Conservation (phyloP, 2,888 invertebrate species). For the Hirtodrosophila trivittata region DNA sequence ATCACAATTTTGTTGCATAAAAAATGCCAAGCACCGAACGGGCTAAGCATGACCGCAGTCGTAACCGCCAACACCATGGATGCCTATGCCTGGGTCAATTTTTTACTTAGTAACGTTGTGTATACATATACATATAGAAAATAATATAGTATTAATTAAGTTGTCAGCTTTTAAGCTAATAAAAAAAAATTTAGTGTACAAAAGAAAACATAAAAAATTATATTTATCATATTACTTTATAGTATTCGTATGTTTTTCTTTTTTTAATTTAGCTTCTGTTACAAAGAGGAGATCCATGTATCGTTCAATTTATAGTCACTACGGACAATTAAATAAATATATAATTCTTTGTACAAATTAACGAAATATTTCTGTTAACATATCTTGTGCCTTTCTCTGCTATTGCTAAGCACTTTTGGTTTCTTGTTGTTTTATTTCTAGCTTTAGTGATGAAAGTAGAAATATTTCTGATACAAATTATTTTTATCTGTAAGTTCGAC, state of each 20-base stretch:
- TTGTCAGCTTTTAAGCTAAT: conserved; percentile 46
- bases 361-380: not conserved
- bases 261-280: conserved; percentile 29
- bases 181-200: conserved; percentile 43
- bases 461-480: too few relatives aligned
- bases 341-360: conserved; percentile 13
- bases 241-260: conserved; percentile 17
- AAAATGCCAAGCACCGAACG: too few relatives aligned
- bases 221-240: conserved; percentile 11
- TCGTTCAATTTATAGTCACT: conserved; percentile 26
- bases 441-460: too few relatives aligned
- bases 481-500: too few relatives aligned
- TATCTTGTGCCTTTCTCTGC: not conserved
- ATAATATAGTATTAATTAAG: conserved; percentile 63
- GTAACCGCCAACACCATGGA: too few relatives aligned
- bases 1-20: conserved; percentile 82
- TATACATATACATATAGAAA: conserved; percentile 70
- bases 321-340: conserved; percentile 36
- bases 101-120: conserved; percentile 69
- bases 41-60: too few relatives aligned
- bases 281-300: conserved; percentile 60
- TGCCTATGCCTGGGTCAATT: conserved; percentile 35
- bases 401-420: not conserved
- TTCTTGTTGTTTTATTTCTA: not conserved
- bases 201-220: conserved; percentile 31